These are phyloP conservation scores for Bellardia bayeri DNA, from an alignment of 2,888 invertebrate species.

Conservation along the genomic window DNA sequence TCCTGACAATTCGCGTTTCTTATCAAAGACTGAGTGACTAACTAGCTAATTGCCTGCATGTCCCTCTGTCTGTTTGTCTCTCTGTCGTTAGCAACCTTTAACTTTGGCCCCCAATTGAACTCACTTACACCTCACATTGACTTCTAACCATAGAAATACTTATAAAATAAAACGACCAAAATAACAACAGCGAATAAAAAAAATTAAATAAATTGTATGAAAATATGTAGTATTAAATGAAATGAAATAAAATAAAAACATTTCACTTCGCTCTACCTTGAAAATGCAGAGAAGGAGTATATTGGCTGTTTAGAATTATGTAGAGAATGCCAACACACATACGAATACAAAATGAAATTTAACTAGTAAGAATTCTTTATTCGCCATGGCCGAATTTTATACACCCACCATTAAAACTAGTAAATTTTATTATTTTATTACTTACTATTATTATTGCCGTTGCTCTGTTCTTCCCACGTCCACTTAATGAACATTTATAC, in stretches of 20 bases:
- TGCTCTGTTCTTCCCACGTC: no score
- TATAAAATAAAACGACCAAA: constrained; percentile 29
- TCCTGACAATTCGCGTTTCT: neutral
- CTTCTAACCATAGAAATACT: constrained; percentile 39
- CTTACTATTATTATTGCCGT: no score
- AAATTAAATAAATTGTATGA: constrained; percentile 28
- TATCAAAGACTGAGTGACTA: neutral
- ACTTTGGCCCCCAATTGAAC: constrained; percentile 64
- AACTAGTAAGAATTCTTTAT: no score
- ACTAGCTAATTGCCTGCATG: neutral
- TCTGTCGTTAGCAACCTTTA: constrained; percentile 59
- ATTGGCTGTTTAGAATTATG: neutral
- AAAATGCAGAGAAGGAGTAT: constrained; percentile 14
- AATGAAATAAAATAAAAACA: constrained; percentile 36
- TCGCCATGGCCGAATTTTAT: no score
- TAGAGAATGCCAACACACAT: constrained; percentile 6
- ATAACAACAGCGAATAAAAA: constrained; percentile 35
- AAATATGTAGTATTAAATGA: constrained; percentile 13
- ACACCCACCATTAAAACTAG: no score
- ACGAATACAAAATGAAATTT: neutral
- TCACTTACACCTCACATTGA: constrained; percentile 67
- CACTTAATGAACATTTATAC: no score
- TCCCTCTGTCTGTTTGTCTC: neutral
- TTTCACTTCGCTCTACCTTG: constrained; percentile 26
- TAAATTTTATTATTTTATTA: no score